Evolutionary conservation across 2,797 vertebrate species (phyloP), one percentile per base, ranked within the genome.

Genomic region (Falco berigora): DNA sequence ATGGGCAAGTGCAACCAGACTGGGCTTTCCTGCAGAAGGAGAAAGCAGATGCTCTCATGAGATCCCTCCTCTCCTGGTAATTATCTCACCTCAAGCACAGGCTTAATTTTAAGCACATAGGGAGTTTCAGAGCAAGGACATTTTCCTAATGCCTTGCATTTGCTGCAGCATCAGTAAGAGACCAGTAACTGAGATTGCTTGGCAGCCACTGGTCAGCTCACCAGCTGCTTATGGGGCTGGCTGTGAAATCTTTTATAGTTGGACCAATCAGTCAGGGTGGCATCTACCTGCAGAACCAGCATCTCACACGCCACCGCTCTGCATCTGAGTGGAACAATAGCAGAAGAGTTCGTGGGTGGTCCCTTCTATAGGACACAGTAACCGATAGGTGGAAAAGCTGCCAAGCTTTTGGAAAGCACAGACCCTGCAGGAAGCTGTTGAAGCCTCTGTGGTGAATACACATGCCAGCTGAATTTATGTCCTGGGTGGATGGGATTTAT

Each of bases 291-390:
- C 67, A 58, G 82, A 32, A 69, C 16, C 74, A 38, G 18, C 73
- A 15, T 56, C 47, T 68, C 27, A 0, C 81, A 44, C 2, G 0
- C 4, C 4, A 0, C 17, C 1, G 0, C 40, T 27, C 50, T 6
- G 11, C 4, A 5, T 44, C 36, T 16, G 0, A 20, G 49, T 1
- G 30, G 86, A 81, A 82, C 66, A 86, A 66, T 21, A 76, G 86
- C 10, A 52, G 38, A 14, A 68, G 72, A 78, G 23, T 21, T 76
- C 25, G 75, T 71, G 91, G 93, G 95, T 95, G 93, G 95, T 94
- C 95, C 24, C 32, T 86, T 27, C 80, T 25, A 14, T 2, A 23
- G 86, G 64, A 59, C 44, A 9, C 14, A 11, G 58, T 17, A 81
- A 66, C 62, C 2, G 9, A 59, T 2, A 50, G 86, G 17, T 6